These are phyloP conservation scores for Brachyalestes nurse DNA, from an alignment of 2,797 vertebrate genomes.

Conservation along the genomic window DNA sequence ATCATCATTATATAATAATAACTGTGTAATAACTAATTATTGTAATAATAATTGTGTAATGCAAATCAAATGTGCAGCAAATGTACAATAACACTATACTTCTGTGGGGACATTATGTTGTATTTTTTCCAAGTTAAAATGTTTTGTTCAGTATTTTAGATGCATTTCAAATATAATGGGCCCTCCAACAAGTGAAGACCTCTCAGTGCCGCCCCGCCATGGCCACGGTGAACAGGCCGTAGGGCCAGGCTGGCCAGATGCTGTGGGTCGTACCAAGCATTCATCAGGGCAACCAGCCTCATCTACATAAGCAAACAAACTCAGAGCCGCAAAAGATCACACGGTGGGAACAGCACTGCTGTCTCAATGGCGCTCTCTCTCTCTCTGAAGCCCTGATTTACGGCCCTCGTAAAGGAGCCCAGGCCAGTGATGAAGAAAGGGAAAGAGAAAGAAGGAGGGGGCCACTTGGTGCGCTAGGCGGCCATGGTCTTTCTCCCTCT, in stretches of 20 bases:
- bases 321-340: conserved; percentile 22
- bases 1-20: too few species aligned
- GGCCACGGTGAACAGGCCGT: background rate
- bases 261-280: conserved; percentile 4
- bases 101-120: too few species aligned
- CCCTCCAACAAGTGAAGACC: background rate
- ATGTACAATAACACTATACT: too few species aligned
- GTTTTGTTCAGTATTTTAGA: background rate
- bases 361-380: conserved; percentile 26
- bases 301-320: conserved; percentile 53
- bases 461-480: conserved; percentile 26
- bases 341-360: conserved; percentile 46
- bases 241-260: conserved; percentile 32
- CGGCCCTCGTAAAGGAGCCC: conserved; percentile 18
- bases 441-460: conserved; percentile 11
- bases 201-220: background rate
- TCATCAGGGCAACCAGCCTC: conserved; percentile 21
- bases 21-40: too few species aligned
- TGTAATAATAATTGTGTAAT: too few species aligned
- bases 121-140: too few species aligned
- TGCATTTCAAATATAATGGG: background rate
- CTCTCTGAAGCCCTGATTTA: conserved; percentile 48
- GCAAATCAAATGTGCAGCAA: too few species aligned
- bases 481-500: conserved; percentile 29
- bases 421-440: conserved; percentile 21